phyloP scores from a whole-genome alignment of 2,888 invertebrate genomes.

The Caenorhabditis angaria region DNA sequence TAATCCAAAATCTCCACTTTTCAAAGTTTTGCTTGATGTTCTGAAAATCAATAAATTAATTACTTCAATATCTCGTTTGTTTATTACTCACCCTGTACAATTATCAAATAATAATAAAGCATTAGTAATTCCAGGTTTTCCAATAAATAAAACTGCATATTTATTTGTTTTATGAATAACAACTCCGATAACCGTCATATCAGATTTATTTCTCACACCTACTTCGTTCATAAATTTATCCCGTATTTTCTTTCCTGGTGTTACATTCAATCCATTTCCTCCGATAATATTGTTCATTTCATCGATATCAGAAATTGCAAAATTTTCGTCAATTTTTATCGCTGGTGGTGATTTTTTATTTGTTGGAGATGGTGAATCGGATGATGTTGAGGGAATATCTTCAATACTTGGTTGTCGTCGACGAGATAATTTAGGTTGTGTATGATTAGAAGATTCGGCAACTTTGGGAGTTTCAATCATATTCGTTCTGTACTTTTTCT shows the following conservation, averaged over 20 bases:
- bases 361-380: neutral
- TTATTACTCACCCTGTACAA: slow-evolving; percentile 19
- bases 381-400: too few species aligned
- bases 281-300: too few species aligned
- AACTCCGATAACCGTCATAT: neutral
- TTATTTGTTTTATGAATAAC: neutral
- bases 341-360: neutral
- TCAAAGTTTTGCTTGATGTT: neutral
- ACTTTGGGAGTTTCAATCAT: too few species aligned
- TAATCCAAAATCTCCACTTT: slow-evolving; percentile 17
- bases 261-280: neutral
- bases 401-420: too few species aligned
- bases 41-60: neutral
- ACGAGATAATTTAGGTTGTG: too few species aligned
- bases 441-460: too few species aligned
- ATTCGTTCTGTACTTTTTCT: neutral
- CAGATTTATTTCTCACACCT: neutral
- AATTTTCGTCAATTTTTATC: too few species aligned
- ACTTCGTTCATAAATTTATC: neutral
- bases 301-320: too few species aligned
- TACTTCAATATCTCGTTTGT: too few species aligned
- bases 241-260: neutral
- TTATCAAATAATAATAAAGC: neutral
- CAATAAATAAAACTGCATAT: neutral
- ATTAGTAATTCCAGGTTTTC: neutral